phyloP scores from a whole-genome alignment of 2,113 vertebrate genomes.

The Ondatra zibethicus region DNA sequence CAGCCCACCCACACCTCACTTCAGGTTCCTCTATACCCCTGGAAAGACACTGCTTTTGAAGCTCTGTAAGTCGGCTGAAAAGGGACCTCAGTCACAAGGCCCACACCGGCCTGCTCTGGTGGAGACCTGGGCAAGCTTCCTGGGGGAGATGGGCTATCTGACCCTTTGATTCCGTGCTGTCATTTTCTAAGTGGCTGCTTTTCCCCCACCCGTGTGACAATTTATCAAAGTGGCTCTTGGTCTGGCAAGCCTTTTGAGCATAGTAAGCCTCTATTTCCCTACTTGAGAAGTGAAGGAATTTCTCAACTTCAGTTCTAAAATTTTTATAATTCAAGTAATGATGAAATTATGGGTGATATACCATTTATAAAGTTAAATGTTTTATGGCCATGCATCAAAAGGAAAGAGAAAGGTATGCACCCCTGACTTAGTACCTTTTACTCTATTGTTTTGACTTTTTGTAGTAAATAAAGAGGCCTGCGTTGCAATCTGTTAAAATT shows the following conservation, averaged over 20 bases:
- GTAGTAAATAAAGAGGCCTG: neutral
- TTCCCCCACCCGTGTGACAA: too few species aligned
- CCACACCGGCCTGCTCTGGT: neutral
- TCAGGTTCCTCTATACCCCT: neutral
- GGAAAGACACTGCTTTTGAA: neutral
- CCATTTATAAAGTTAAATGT: rapidly evolving
- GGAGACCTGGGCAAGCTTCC: too few species aligned
- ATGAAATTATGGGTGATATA: neutral
- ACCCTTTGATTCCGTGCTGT: neutral
- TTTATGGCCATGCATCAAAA: rapidly evolving
- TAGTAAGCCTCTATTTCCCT: neutral
- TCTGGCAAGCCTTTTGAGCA: neutral
- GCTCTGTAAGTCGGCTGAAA: neutral
- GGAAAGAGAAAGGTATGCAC: too few species aligned
- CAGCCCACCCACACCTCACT: neutral
- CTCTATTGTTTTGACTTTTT: neutral
- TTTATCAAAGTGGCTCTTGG: neutral
- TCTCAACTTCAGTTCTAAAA: neutral
- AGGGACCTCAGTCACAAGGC: neutral
- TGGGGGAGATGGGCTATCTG: neutral
- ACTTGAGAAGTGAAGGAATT: neutral
- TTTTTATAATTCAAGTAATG: rapidly evolving
- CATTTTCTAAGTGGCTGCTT: neutral
- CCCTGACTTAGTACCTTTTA: too few species aligned
- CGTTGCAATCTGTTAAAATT: neutral